A percentile compares a stretch with the other conserved stretches of the same genome.
Conservation (phyloP, 2,113 vertebrate genomes). For the Onychostruthus taczanowskii region DNA sequence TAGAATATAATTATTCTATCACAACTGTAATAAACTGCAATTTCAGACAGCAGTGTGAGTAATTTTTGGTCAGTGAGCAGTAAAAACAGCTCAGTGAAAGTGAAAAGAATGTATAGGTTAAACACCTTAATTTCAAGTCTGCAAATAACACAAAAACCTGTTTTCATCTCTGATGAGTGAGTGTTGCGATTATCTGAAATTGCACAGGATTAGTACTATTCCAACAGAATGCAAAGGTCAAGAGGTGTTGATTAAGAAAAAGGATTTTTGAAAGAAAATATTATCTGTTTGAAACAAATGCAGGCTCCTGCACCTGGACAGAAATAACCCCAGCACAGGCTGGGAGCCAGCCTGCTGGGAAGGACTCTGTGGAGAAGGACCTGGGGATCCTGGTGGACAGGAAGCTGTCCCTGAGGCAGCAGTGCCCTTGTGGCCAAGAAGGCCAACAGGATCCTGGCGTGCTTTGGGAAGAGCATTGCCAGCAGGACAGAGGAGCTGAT, state of each 20-base stretch:
- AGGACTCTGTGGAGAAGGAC: neutral
- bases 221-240: neutral
- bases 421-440: neutral
- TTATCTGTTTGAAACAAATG: neutral
- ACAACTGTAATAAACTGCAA: conserved; percentile 35
- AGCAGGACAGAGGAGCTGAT: neutral
- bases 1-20: conserved; percentile 29
- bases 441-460: neutral
- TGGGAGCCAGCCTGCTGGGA: neutral
- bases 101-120: neutral
- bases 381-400: neutral
- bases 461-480: neutral
- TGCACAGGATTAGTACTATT: neutral
- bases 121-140: neutral
- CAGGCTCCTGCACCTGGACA: neutral
- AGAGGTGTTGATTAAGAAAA: neutral
- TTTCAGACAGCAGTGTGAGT: conserved; percentile 17
- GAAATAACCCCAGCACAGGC: neutral
- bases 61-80: conserved; percentile 42
- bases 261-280: neutral
- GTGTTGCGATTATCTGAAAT: conserved; percentile 23
- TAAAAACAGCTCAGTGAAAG: neutral
- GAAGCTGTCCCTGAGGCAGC: neutral
- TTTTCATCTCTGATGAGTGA: conserved; percentile 15
- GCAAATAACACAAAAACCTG: neutral